phyloP scores from a whole-genome alignment of 2,113 vertebrate species.

The Cavia aperea region DNA sequence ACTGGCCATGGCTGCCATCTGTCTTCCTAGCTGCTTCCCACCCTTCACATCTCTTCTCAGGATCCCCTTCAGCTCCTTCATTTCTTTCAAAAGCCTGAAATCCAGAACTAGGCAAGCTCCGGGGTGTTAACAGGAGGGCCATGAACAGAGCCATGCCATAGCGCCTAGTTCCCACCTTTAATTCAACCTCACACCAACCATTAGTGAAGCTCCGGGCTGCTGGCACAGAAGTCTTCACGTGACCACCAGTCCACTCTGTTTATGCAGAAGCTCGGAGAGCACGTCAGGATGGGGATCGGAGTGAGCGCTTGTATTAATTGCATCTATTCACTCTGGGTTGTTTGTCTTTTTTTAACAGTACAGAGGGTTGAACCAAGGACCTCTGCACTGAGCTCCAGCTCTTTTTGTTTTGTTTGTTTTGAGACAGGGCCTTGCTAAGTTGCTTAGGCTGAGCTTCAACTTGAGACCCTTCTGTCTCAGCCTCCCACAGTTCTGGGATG shows the following conservation, averaged over 20 bases:
- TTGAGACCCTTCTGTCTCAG: not conserved
- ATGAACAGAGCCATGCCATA: not conserved
- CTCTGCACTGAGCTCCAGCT: not conserved
- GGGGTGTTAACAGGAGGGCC: not conserved
- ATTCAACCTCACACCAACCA: not conserved
- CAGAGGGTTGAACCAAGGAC: not conserved
- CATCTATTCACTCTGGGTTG: not conserved
- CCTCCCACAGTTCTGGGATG: not conserved
- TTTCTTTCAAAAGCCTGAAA: not conserved
- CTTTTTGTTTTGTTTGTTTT: not conserved
- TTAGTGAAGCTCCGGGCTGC: not conserved
- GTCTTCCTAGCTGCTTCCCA: not conserved
- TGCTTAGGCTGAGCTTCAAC: not conserved
- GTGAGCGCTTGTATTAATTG: not conserved
- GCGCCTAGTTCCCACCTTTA: not conserved
- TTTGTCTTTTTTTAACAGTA: no score
- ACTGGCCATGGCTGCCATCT: not conserved
- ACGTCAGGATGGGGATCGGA: not conserved
- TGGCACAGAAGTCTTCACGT: not conserved
- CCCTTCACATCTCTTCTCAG: not conserved
- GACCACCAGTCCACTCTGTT: not conserved
- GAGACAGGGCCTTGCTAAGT: not conserved
- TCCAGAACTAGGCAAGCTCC: not conserved
- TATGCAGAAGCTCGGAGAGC: not conserved
- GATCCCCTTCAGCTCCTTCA: not conserved